Conservation (phyloP, 2,113 vertebrate species). For the Bos indicus region DNA sequence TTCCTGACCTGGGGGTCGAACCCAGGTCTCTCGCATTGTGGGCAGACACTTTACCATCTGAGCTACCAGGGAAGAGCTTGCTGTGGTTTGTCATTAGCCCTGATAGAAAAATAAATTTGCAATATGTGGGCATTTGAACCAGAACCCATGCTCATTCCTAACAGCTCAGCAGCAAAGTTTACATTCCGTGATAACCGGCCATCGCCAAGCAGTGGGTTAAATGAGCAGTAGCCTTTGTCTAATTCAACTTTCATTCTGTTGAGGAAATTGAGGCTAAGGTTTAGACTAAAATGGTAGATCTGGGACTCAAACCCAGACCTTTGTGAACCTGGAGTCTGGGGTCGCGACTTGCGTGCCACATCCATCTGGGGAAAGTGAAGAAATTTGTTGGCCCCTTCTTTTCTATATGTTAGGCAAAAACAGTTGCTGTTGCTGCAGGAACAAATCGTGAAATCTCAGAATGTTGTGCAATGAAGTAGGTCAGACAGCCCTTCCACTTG, state of each 20-base stretch:
- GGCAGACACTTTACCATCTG: background rate
- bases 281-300: background rate
- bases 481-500: no score
- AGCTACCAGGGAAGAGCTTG: background rate
- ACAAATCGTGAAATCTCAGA: background rate
- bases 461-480: background rate
- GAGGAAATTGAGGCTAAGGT: background rate
- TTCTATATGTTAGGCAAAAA: background rate
- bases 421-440: background rate
- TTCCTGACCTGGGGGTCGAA: accelerated
- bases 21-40: background rate
- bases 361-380: background rate
- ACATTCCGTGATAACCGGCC: background rate
- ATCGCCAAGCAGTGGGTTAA: background rate
- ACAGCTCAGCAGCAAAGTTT: background rate
- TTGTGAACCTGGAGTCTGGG: background rate
- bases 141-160: background rate
- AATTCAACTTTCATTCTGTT: background rate
- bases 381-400: background rate
- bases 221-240: accelerated
- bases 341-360: background rate
- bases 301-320: background rate
- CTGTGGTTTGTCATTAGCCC: background rate
- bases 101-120: background rate
- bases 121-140: background rate